These are phyloP conservation scores for Argya squamiceps DNA, from an alignment of 2,797 vertebrate species.

Conservation along the genomic window DNA sequence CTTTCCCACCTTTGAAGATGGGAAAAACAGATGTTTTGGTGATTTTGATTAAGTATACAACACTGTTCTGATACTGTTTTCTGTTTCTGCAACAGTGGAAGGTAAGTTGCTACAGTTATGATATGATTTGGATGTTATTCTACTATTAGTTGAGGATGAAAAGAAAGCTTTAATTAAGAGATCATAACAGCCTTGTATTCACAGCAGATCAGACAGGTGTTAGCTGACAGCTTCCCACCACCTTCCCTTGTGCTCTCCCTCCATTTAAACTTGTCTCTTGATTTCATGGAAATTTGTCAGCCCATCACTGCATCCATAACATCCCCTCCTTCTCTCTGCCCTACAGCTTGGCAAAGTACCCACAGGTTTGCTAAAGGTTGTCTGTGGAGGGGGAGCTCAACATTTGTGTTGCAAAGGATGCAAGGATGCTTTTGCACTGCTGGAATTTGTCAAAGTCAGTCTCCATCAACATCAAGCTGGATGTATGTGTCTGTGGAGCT, in stretches of 20 bases:
- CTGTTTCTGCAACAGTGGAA: background rate
- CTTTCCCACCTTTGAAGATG: background rate
- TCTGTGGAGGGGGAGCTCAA: background rate
- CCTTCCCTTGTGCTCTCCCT: background rate
- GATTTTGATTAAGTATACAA: background rate
- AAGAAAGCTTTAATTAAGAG: constrained; percentile 41
- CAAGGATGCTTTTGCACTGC: background rate
- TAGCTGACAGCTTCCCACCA: constrained; percentile 13
- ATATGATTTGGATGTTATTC: background rate
- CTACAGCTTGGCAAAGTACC: background rate
- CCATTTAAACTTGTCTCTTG: background rate
- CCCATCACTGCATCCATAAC: background rate
- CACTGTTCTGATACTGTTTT: background rate
- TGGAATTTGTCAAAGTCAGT: background rate
- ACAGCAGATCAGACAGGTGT: background rate
- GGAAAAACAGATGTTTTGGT: background rate
- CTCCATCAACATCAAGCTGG: background rate
- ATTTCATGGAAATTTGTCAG: background rate
- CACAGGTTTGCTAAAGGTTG: background rate
- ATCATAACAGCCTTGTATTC: background rate
- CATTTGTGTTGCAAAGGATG: too few relatives aligned
- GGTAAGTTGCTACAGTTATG: background rate
- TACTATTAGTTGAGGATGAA: background rate
- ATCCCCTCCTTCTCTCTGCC: background rate
- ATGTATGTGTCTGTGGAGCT: rapidly evolving